These are phyloP conservation scores for Papilio machaon DNA, from an alignment of 1,140 invertebrate genomes.

Conservation along the genomic window DNA sequence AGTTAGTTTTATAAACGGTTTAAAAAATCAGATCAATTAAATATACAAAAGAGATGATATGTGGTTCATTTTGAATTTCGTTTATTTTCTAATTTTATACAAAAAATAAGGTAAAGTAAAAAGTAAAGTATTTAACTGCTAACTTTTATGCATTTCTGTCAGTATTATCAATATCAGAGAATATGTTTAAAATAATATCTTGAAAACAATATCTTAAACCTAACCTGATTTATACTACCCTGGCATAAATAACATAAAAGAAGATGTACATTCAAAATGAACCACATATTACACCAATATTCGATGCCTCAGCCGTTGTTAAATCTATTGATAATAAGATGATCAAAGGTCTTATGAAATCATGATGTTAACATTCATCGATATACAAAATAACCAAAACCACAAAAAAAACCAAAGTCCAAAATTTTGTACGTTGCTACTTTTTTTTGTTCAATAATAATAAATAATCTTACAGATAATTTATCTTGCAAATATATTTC, in stretches of 20 bases:
- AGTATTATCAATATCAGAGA: background rate
- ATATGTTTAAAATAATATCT: background rate
- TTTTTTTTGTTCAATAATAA: background rate
- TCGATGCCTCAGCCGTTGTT: background rate
- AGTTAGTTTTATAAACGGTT: background rate
- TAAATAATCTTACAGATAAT: background rate
- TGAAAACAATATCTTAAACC: too few species aligned
- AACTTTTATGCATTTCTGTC: background rate
- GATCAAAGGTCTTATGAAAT: background rate
- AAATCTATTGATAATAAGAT: background rate
- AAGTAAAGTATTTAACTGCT: too few species aligned
- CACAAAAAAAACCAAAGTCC: background rate
- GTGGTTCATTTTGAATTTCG: background rate
- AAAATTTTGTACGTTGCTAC: background rate
- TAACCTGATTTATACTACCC: too few species aligned
- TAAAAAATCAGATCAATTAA: background rate
- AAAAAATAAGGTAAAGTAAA: too few species aligned
- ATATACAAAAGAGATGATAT: background rate
- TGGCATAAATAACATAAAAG: background rate
- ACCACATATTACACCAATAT: background rate
- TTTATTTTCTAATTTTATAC: background rate
- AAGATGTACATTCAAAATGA: background rate
- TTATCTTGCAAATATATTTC: background rate
- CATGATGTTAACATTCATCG: background rate
- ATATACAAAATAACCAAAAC: conserved; percentile 25